These are phyloP conservation scores for Pasiphila rectangulata DNA, from an alignment of 2,888 invertebrate species.

Conservation along the genomic window DNA sequence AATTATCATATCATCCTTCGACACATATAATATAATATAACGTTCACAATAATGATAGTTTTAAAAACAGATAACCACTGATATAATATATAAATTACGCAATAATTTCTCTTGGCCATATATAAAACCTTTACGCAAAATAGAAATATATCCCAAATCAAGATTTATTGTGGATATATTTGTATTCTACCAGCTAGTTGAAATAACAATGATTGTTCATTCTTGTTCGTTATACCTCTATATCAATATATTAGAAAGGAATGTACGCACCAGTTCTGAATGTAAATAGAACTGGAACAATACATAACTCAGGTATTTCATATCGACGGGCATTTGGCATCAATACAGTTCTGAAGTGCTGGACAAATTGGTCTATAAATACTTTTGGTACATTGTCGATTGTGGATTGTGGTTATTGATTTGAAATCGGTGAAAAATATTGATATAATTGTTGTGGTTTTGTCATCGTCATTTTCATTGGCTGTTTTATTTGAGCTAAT, in stretches of 20 bases:
- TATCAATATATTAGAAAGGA: constrained; percentile 43
- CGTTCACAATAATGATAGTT: too few species aligned
- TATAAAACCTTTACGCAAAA: too few species aligned
- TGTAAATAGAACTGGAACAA: constrained; percentile 45
- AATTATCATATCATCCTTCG: too few species aligned
- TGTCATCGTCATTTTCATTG: too few species aligned
- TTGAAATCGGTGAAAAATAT: not conserved
- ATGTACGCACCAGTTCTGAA: constrained; percentile 39
- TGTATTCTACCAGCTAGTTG: too few species aligned
- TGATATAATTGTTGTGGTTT: not conserved
- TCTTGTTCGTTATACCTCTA: not conserved
- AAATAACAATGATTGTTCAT: not conserved
- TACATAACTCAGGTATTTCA: constrained; percentile 36
- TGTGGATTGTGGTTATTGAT: constrained; percentile 2
- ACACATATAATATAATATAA: too few species aligned
- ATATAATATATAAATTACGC: too few species aligned
- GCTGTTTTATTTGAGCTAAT: too few species aligned
- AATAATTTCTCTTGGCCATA: too few species aligned
- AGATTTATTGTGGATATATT: too few species aligned
- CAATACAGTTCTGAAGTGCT: constrained; percentile 26
- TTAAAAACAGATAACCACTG: too few species aligned
- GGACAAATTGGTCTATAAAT: constrained; percentile 20
- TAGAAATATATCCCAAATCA: too few species aligned
- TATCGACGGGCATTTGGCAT: constrained; percentile 34
- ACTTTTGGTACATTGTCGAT: constrained; percentile 9